Percentiles rank a stretch among this genome's conserved stretches.
These are phyloP conservation scores for Oreochromis grahami DNA, from an alignment of 2,797 vertebrate genomes.

Conservation along the genomic window DNA sequence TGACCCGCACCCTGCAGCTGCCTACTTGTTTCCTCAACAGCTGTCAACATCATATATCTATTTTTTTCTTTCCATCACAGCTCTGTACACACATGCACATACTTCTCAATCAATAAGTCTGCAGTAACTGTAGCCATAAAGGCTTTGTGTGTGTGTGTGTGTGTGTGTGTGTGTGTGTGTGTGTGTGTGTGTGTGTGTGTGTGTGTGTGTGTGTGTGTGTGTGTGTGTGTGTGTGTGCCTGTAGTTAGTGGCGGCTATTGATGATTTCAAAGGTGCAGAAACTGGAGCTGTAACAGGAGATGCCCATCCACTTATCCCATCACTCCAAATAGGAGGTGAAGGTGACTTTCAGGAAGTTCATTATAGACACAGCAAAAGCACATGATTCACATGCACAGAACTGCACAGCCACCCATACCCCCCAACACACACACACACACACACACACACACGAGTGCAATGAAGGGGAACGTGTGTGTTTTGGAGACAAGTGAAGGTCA, in stretches of 20 bases:
- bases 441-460: neutral
- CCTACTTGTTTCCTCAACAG: constrained; percentile 15
- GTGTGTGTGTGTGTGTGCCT: too few relatives aligned
- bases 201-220: too few relatives aligned
- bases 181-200: neutral
- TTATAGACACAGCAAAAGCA: neutral
- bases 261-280: constrained; percentile 61
- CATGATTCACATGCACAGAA: constrained; percentile 1
- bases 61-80: neutral
- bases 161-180: neutral
- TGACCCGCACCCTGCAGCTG: neutral
- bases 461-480: neutral
- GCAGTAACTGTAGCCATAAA: constrained; percentile 28
- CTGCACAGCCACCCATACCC: neutral
- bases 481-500: constrained; percentile 38
- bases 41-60: constrained; percentile 32
- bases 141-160: neutral
- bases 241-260: constrained; percentile 25
- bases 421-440: neutral
- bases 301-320: constrained; percentile 22
- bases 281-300: constrained; percentile 63
- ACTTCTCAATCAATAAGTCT: constrained; percentile 32
- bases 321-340: constrained; percentile 35
- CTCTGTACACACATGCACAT: neutral
- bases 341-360: constrained; percentile 69